phyloP scores from a whole-genome alignment of 2,888 invertebrate genomes.

The Baronia brevicornis region DNA sequence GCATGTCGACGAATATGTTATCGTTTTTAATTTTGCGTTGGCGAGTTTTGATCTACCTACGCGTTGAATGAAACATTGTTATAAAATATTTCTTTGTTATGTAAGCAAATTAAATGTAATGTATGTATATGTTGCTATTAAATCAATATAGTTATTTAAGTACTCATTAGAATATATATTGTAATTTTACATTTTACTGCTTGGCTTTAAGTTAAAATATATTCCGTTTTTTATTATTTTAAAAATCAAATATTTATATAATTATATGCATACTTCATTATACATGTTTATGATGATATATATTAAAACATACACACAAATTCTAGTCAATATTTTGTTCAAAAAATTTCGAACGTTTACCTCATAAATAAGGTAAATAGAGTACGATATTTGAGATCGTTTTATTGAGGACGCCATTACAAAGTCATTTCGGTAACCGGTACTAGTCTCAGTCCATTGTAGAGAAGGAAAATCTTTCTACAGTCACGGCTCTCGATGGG shows the following conservation, averaged over 20 bases:
- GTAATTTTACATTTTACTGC: conserved; percentile 16
- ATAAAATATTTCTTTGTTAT: too few species aligned
- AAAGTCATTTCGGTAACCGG: conserved; percentile 68
- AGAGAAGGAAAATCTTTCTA: conserved; percentile 74
- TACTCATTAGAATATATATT: conserved; percentile 23
- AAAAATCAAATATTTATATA: too few species aligned
- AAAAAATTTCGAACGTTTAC: conserved; percentile 18
- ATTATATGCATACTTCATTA: too few species aligned
- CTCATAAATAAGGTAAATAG: conserved; percentile 31
- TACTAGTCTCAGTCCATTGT: conserved; percentile 69
- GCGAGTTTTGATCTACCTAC: too few species aligned
- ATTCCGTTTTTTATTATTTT: neutral
- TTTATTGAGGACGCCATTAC: conserved; percentile 68
- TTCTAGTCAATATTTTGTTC: conserved; percentile 13
- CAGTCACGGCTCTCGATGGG: conserved; percentile 76
- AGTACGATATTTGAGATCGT: conserved; percentile 24
- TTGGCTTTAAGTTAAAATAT: conserved; percentile 7
- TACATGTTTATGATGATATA: too few species aligned
- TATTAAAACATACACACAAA: conserved; percentile 1
- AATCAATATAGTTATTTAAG: too few species aligned
- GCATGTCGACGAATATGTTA: too few species aligned
- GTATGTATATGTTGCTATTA: too few species aligned
- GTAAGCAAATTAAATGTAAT: too few species aligned
- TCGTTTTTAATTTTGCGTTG: too few species aligned
- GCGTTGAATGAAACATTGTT: too few species aligned